phyloP scores from a whole-genome alignment of 2,888 invertebrate genomes.

The Limnephilus lunatus region DNA sequence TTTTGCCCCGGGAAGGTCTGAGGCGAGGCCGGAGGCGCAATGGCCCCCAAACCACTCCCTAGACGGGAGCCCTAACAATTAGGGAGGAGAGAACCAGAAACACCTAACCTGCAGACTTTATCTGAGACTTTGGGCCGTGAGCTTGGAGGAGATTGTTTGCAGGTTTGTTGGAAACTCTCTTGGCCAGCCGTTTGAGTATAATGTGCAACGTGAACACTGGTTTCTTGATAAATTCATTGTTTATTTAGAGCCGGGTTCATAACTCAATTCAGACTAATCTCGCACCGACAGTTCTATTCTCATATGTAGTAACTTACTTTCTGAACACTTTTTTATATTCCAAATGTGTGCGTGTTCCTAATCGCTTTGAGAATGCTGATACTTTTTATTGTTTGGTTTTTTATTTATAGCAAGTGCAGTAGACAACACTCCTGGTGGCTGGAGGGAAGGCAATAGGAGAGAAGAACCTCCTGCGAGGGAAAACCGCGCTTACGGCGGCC shows the following conservation, averaged over 20 bases:
- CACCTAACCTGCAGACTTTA: conserved; percentile 73
- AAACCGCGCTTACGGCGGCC: conserved; percentile 73
- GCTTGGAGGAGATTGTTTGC: conserved; percentile 73
- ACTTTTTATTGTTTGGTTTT: not conserved
- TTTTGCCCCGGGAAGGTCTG: conserved; percentile 88
- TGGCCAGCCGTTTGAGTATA: conserved; percentile 85
- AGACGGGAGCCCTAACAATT: conserved; percentile 83
- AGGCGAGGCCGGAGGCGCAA: conserved; percentile 79
- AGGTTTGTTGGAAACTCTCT: conserved; percentile 71
- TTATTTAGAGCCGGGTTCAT: conserved; percentile 71
- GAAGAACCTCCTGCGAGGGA: conserved; percentile 73
- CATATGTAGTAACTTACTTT: not conserved
- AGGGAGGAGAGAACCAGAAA: conserved; percentile 88
- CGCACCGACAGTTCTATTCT: conserved; percentile 76
- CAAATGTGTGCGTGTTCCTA: conserved; percentile 12
- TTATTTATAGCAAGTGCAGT: conserved; percentile 73
- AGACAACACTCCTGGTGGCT: conserved; percentile 74
- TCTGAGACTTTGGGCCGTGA: conserved; percentile 74
- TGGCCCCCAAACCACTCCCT: conserved; percentile 69
- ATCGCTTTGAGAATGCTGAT: not conserved
- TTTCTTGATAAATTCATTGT: conserved; percentile 62
- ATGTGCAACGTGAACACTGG: conserved; percentile 83
- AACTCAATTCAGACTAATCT: conserved; percentile 94
- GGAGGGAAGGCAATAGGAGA: conserved; percentile 74
- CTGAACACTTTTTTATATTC: conserved; percentile 28